Evolutionary conservation across 2,113 vertebrate genomes (phyloP), one percentile per base, ranked within the genome.

Genomic region (Coptodon rendalli): DNA sequence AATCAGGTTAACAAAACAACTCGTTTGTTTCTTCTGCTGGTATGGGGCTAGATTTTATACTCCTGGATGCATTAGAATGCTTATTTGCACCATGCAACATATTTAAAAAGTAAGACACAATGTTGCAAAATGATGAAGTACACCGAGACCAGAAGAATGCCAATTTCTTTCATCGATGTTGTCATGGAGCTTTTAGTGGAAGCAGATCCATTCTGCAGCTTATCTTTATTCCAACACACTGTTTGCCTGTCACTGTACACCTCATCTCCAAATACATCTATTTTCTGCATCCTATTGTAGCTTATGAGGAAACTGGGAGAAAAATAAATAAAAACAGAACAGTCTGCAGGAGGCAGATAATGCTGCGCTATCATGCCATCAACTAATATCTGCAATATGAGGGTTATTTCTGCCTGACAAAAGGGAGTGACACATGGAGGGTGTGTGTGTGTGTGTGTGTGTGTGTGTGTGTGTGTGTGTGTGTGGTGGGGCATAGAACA

Each of bases 231-330:
- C 59, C 22, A 48, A 45, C 50, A 11, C 56, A 2, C 22, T 53
- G 57, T 89, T 84, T 85, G 79, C 27, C 81, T 85, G 59, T 82
- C 87, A 82, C 54, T 84, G 61, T 81, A 80, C 79, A 59, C 68
- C 54, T 92, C 86, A 88, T 88, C 88, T 91, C 52, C 31, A 84
- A 86, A 90, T 81, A 36, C 16, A 87, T 92, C 71, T 52, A 57
- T 89, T 89, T 80, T 80, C 83, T 1, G 87, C 50, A 76, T 79
- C 68, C 80, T 48, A 81, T 91, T 84, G 63, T 40, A 66, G 68
- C 71, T 66, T 79, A 66, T 59, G 6, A 80, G 80, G 71, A 89
- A 87, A 82, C 80, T 71, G 34, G 22, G 6, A 34, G 34, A 57
- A 29, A 76, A 48, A 19, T 29, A 76, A 73, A 73, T 73, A 73